These are phyloP conservation scores for Pygoscelis antarcticus DNA, from an alignment of 2,113 vertebrate genomes.

Conservation along the genomic window DNA sequence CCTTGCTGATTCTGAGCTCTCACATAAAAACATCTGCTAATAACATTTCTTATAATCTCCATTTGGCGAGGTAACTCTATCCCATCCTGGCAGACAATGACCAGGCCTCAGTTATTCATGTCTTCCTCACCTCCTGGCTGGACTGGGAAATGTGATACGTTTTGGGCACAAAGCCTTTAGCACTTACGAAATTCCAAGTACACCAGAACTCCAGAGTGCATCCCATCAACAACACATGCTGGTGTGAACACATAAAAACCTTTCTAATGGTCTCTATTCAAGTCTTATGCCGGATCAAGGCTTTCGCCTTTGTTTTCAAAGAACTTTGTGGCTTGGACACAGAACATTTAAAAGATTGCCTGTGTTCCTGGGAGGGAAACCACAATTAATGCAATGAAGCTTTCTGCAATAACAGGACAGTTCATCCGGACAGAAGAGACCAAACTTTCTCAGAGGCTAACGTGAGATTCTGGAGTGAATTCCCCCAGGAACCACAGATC, in stretches of 20 bases:
- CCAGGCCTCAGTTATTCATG: conserved; percentile 15
- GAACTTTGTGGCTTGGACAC: neutral
- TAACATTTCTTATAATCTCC: conserved; percentile 34
- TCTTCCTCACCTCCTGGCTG: conserved; percentile 47
- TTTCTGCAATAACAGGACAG: neutral
- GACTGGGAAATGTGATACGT: neutral
- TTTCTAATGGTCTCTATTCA: neutral
- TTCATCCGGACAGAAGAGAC: neutral
- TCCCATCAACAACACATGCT: neutral
- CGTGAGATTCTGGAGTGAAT: neutral
- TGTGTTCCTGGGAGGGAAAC: neutral
- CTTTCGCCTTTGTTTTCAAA: conserved; percentile 18
- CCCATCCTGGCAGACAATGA: conserved; percentile 37
- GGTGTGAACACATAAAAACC: conserved; percentile 30
- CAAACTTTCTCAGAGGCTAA: neutral
- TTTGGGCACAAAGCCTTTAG: conserved; percentile 42
- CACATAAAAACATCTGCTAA: conserved; percentile 50
- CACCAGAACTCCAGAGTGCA: neutral
- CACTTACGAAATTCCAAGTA: neutral
- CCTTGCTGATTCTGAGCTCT: neutral
- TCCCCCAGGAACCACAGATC: neutral
- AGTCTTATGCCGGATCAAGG: neutral
- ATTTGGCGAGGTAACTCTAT: neutral
- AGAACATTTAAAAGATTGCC: neutral
- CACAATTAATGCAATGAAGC: neutral